Evolutionary conservation across 2,113 vertebrate genomes (phyloP).

Genomic region (Pelusios castaneus): DNA sequence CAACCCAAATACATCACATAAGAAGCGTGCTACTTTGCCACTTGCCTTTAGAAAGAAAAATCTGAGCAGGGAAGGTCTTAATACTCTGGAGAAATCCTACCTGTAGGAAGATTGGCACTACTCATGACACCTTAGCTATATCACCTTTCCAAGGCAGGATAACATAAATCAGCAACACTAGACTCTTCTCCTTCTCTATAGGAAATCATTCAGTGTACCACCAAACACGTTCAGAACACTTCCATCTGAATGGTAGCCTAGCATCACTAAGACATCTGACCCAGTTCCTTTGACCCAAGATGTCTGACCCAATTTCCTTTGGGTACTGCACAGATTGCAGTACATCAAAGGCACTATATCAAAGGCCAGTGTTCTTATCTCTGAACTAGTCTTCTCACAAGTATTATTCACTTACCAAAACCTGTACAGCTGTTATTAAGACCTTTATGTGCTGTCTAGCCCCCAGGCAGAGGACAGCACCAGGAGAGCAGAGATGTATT

Average conservation of each 20-base stretch:
- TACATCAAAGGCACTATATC: background rate
- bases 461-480: background rate
- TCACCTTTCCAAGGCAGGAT: fast-evolving
- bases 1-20: background rate
- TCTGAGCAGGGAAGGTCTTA: background rate
- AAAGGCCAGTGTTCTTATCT: background rate
- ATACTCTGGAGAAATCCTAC: fast-evolving
- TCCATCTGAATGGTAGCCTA: background rate
- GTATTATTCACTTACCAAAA: background rate
- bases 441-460: background rate
- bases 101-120: background rate
- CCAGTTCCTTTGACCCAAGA: background rate
- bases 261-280: background rate
- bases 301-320: background rate
- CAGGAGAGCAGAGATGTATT: background rate
- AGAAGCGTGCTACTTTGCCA: background rate
- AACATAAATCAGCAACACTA: background rate
- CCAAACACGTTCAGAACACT: background rate
- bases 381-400: background rate
- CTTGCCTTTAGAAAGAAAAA: background rate
- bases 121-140: background rate
- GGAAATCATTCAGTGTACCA: background rate
- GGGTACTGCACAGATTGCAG: background rate
- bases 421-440: background rate
- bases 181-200: fast-evolving